Percentiles rank a stretch among this genome's conserved stretches.
These are phyloP conservation scores for Serinus canaria DNA, from an alignment of 2,113 vertebrate species.

Conservation along the genomic window DNA sequence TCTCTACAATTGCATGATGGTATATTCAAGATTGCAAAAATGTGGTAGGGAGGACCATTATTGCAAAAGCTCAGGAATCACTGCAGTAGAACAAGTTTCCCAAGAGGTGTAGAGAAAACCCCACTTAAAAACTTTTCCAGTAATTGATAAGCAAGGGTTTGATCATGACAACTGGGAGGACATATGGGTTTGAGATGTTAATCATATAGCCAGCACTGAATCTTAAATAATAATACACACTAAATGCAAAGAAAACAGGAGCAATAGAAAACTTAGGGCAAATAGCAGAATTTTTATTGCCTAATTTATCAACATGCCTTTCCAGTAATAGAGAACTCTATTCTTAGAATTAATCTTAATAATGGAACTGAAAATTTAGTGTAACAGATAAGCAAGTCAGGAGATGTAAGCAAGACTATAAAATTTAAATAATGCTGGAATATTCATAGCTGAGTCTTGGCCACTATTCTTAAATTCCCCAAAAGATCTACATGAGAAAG, in stretches of 20 bases:
- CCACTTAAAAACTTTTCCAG: background rate
- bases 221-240: background rate
- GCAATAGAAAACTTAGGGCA: background rate
- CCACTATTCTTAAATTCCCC: rapidly evolving
- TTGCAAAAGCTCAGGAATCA: background rate
- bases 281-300: background rate
- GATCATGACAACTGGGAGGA: background rate
- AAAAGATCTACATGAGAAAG: background rate
- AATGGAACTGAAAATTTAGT: background rate
- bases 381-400: background rate
- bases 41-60: background rate
- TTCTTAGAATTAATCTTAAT: background rate
- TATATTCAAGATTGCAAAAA: background rate
- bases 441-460: background rate
- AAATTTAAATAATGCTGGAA: background rate
- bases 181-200: background rate
- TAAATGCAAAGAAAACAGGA: background rate
- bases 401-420: background rate
- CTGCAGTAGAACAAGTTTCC: background rate
- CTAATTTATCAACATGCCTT: background rate
- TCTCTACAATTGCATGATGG: background rate
- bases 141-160: background rate
- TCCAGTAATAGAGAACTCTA: background rate
- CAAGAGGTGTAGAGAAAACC: background rate
- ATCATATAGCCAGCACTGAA: background rate